Conservation (phyloP, 2,797 vertebrate species). For the Pipistrellus nathusii region DNA sequence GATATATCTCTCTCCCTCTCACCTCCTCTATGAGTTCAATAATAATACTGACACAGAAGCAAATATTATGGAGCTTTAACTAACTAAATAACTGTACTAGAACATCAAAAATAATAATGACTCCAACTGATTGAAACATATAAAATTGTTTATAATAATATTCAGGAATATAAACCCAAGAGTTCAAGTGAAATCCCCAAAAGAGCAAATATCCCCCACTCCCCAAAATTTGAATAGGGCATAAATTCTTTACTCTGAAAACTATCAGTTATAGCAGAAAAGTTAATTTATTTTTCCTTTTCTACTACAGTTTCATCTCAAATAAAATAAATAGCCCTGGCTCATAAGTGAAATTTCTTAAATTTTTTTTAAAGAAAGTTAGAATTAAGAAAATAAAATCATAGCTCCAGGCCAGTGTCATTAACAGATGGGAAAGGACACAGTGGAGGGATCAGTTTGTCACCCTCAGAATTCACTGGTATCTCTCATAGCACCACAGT, state of each 20-base stretch:
- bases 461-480: neutral
- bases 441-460: fast-evolving
- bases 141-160: neutral
- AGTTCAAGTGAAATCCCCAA: neutral
- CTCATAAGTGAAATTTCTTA: neutral
- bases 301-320: neutral
- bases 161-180: neutral
- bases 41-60: neutral
- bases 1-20: too few relatives aligned
- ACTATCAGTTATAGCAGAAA: neutral
- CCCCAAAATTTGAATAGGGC: neutral
- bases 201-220: neutral
- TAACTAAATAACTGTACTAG: neutral
- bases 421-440: neutral
- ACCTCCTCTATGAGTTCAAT: too few relatives aligned
- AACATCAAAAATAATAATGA: neutral
- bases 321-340: neutral
- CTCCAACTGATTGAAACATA: neutral
- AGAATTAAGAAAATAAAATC: neutral
- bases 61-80: fast-evolving
- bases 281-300: neutral
- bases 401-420: neutral
- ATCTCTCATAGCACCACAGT: neutral
- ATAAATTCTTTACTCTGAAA: neutral
- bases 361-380: neutral